These are phyloP conservation scores for Scytalopus superciliaris DNA, from an alignment of 2,113 vertebrate species.

Conservation along the genomic window DNA sequence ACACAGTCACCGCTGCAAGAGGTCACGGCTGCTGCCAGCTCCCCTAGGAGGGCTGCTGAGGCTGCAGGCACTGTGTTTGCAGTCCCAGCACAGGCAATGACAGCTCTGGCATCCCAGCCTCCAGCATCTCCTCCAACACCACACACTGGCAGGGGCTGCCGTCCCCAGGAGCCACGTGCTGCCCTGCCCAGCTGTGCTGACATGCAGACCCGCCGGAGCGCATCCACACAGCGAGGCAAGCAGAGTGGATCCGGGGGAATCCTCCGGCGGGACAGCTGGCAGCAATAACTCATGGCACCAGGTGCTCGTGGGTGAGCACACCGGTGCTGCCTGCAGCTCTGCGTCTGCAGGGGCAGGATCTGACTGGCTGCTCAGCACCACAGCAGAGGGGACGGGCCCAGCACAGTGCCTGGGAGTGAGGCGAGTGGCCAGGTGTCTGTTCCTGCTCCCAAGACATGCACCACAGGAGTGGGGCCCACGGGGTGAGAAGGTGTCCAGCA, in stretches of 20 bases:
- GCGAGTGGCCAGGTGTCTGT: accelerated
- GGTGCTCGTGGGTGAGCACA: accelerated
- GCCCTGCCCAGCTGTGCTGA: neutral
- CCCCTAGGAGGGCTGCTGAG: accelerated
- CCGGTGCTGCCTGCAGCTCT: accelerated
- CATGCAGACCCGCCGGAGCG: accelerated
- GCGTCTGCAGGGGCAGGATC: neutral
- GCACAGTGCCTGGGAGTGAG: accelerated
- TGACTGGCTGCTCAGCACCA: accelerated
- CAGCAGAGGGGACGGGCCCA: accelerated
- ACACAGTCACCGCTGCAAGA: accelerated
- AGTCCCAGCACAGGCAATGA: accelerated
- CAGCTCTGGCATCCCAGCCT: accelerated
- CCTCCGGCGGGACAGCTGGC: neutral
- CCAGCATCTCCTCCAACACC: accelerated
- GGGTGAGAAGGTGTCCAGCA: accelerated
- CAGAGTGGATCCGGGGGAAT: neutral
- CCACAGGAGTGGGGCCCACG: neutral
- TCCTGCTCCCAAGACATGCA: accelerated
- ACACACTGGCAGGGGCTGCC: accelerated
- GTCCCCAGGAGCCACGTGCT: accelerated
- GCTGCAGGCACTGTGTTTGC: accelerated
- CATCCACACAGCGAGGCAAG: neutral
- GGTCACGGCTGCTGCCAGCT: accelerated
- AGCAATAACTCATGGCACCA: neutral